phyloP scores from a whole-genome alignment of 2,888 invertebrate species.

The Criorhina ranunculi region DNA sequence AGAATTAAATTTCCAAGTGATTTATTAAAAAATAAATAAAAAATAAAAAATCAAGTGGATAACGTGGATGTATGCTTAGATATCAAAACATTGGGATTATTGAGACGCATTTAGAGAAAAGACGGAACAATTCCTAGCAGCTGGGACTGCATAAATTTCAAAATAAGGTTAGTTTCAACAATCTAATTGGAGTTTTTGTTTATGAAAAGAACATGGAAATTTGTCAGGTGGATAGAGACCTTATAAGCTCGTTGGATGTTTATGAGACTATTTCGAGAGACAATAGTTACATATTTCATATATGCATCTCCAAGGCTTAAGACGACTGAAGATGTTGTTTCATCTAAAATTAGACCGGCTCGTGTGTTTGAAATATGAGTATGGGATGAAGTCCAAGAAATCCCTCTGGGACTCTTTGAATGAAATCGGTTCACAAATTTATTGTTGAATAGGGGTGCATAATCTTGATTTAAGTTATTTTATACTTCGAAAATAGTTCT shows the following conservation, averaged over 20 bases:
- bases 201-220: no score
- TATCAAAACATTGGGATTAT: constrained; percentile 70
- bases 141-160: background rate
- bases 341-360: constrained; percentile 18
- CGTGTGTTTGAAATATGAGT: background rate
- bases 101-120: constrained; percentile 26
- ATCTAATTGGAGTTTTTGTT: background rate
- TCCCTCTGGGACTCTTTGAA: background rate
- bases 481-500: no score
- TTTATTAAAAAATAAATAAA: constrained; percentile 3
- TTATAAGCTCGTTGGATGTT: constrained; percentile 1
- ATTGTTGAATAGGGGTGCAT: background rate
- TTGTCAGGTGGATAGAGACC: no score
- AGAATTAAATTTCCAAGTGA: constrained; percentile 17
- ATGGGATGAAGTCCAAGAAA: background rate
- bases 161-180: constrained; percentile 17
- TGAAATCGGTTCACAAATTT: constrained; percentile 3
- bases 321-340: background rate
- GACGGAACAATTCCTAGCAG: constrained; percentile 12
- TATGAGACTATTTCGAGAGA: background rate
- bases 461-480: no score
- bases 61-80: constrained; percentile 45
- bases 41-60: constrained; percentile 49
- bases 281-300: background rate
- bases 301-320: background rate